Base-by-base conservation (phyloP, 2,888 invertebrate genomes). In the Brachyopa scutellaris region DNA sequence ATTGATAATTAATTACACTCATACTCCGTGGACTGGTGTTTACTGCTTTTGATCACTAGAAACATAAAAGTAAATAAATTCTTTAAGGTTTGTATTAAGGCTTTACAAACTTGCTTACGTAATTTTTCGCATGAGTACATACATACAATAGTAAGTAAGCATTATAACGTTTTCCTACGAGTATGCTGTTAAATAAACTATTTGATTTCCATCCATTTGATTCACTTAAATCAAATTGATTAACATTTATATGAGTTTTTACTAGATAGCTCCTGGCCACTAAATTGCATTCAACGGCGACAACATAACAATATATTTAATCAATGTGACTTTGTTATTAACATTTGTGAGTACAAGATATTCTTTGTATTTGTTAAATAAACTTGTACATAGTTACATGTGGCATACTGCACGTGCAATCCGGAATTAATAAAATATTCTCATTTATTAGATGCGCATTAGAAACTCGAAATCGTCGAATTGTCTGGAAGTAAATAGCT, bases 401-500 rank as follows among this genome's bases (percentile, higher is more conserved):
- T n/a, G n/a, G n/a, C n/a, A n/a, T n/a, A n/a, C n/a, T n/a, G n/a
- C 55, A 55, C 33, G 55, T 38, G 38, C 9, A 21, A 4, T 13
- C 5, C 23, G 23, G 17, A 51, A 33, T 51, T 5, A n/a, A 31
- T n/a, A 19, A 51, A 4, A 8, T 40, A 7, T 33, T 40, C 1
- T 15, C 7, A 1, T 29, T 29, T 23, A 11, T 21, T n/a, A 23
- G 11, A 45, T 15, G 15, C 2, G 49, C 2, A 15, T 26, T 26
- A 29, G 49, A 49, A 33, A 53, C 55, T 38, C 38, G 23, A 38
- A 55, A 55, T 38, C 38, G 55, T 38, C 55, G 9, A 21, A 11
- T 55, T 23, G 55, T 55, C 55, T 55, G 23, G 15, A 7, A 53
- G n/a, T n/a, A n/a, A n/a, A n/a, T n/a, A n/a, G n/a, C n/a, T n/a